Evolutionary conservation across 2,797 vertebrate species (phyloP).

Genomic region (Chaetophractus vellerosus): DNA sequence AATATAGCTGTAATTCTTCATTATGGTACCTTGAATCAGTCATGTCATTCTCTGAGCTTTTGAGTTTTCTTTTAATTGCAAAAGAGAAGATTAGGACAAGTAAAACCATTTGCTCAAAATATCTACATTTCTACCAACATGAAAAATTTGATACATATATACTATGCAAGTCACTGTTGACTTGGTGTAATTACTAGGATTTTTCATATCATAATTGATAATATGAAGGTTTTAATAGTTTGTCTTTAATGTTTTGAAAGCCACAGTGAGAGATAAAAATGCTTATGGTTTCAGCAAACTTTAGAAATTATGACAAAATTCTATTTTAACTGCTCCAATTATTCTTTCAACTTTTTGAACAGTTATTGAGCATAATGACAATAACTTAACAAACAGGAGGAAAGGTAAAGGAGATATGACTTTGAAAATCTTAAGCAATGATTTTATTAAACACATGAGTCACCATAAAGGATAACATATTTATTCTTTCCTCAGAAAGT

Average conservation of each 20-base stretch:
- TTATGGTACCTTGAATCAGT: neutral
- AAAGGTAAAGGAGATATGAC: neutral
- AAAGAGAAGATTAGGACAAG: neutral
- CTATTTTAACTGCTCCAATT: neutral
- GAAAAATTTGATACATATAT: neutral
- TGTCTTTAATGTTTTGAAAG: neutral
- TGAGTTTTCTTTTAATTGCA: slow-evolving; percentile 8
- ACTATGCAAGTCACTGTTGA: neutral
- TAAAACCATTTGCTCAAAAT: neutral
- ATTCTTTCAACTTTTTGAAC: neutral
- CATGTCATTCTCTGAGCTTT: neutral
- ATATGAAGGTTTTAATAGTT: neutral
- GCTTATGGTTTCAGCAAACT: too few species aligned
- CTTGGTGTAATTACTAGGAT: neutral
- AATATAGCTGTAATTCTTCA: slow-evolving; percentile 17
- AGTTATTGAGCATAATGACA: neutral
- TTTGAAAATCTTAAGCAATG: neutral
- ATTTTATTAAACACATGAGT: neutral
- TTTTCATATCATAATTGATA: neutral
- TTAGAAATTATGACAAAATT: neutral
- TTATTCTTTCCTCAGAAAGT: neutral
- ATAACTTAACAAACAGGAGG: neutral
- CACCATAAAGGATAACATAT: neutral
- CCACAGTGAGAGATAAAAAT: neutral
- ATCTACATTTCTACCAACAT: neutral